phyloP scores from a whole-genome alignment of 2,797 vertebrate genomes.

The Sebastes miniatus region DNA sequence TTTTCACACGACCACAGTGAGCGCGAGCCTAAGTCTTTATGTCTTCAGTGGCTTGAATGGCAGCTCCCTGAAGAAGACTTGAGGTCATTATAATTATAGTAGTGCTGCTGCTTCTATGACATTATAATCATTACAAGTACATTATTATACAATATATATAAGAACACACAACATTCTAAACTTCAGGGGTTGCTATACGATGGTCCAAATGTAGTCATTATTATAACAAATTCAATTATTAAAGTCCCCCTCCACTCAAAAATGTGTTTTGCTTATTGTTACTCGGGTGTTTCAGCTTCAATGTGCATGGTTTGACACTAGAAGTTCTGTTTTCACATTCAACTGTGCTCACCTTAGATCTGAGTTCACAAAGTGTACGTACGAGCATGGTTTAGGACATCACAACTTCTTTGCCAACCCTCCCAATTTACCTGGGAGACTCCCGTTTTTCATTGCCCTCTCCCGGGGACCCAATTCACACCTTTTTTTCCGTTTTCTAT shows the following conservation, averaged over 20 bases:
- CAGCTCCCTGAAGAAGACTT: constrained; percentile 20
- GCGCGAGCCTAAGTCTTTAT: background rate
- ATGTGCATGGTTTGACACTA: background rate
- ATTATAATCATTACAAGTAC: background rate
- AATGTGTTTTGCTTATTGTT: background rate
- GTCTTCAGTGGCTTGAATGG: background rate
- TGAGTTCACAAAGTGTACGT: background rate
- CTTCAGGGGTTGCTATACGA: background rate
- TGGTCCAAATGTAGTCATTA: background rate
- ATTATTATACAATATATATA: background rate
- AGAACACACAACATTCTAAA: background rate
- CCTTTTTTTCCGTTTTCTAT: too few species aligned
- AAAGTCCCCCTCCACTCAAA: background rate
- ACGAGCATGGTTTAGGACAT: background rate
- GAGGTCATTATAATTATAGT: background rate
- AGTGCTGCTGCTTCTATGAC: background rate
- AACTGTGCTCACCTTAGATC: background rate
- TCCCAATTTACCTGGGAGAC: too few species aligned
- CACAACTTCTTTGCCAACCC: background rate
- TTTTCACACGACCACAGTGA: background rate
- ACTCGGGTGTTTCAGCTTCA: background rate
- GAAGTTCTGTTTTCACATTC: background rate
- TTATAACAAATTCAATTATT: background rate
- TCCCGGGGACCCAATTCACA: too few species aligned
- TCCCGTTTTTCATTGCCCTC: too few species aligned